Percentiles rank a stretch among this genome's conserved stretches.
These are phyloP conservation scores for Empidonax alnorum DNA, from an alignment of 2,113 vertebrate genomes.

Conservation along the genomic window DNA sequence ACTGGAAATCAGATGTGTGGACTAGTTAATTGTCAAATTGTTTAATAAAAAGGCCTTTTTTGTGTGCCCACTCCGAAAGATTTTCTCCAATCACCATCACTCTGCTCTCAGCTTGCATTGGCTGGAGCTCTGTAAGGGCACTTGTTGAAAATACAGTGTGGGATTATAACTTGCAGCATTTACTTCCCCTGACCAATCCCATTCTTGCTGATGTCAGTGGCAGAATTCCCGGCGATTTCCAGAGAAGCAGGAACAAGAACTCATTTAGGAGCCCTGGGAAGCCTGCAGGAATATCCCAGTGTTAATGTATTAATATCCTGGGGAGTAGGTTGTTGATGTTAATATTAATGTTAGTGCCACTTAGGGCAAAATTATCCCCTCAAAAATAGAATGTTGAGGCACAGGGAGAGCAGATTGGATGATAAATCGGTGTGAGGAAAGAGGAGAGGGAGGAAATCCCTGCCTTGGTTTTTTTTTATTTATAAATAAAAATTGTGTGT, in stretches of 20 bases:
- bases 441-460: accelerated
- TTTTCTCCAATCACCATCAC: background rate
- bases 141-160: constrained; percentile 7
- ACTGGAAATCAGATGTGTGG: background rate
- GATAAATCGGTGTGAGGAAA: background rate
- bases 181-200: background rate
- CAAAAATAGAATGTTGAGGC: background rate
- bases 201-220: background rate
- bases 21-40: constrained; percentile 7
- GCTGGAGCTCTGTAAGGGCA: constrained; percentile 9
- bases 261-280: background rate
- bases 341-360: background rate
- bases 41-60: constrained; percentile 34
- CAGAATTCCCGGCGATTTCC: constrained; percentile 40
- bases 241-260: background rate
- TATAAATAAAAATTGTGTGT: background rate
- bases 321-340: background rate
- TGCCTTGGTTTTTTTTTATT: background rate
- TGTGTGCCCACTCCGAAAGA: background rate
- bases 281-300: background rate
- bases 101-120: constrained; percentile 33
- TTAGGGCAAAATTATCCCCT: background rate
- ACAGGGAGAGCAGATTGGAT: background rate
- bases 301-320: background rate
- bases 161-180: constrained; percentile 22